Percentiles rank a stretch among this genome's conserved stretches.
phyloP scores from a whole-genome alignment of 2,797 vertebrate genomes.

The Parambassis ranga region DNA sequence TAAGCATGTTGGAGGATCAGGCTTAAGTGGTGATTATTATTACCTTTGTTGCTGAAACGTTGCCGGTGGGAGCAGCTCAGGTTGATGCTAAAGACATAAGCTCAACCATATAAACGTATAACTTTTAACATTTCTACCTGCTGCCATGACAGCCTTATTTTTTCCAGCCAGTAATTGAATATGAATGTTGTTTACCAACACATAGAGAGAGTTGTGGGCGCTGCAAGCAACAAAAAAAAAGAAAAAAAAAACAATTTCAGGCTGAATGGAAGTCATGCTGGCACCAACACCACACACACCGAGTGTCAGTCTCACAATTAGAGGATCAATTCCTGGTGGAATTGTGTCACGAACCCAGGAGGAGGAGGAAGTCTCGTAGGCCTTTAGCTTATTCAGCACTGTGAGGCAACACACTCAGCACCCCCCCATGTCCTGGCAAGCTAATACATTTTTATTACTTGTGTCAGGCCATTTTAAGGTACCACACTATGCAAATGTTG shows the following conservation, averaged over 20 bases:
- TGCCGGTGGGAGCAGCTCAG: constrained; percentile 34
- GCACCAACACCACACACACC: constrained; percentile 30
- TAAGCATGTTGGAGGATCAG: constrained; percentile 29
- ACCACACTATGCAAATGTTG: constrained; percentile 76
- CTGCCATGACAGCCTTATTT: constrained; percentile 22
- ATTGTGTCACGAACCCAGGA: constrained; percentile 60
- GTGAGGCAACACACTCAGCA: constrained; percentile 72
- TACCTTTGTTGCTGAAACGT: constrained; percentile 42
- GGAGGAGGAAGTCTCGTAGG: constrained; percentile 60
- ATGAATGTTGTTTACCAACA: constrained; percentile 33
- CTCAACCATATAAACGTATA: no score
- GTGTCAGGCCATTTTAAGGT: constrained; percentile 74
- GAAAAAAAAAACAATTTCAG: constrained; percentile 25
- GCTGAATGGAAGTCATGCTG: constrained; percentile 20
- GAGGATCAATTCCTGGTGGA: constrained; percentile 58
- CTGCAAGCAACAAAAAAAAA: constrained; percentile 26
- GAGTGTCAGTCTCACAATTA: constrained; percentile 64
- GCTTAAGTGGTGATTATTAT: constrained; percentile 58
- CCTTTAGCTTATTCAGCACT: constrained; percentile 74
- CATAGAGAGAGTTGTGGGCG: no score
- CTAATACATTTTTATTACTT: constrained; percentile 80
- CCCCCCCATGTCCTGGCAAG: constrained; percentile 59
- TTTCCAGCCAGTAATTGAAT: constrained; percentile 28
- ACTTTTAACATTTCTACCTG: constrained; percentile 9
- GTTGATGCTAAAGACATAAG: constrained; percentile 34